A percentile compares a stretch with the other conserved stretches of the same genome.
Evolutionary conservation across 2,888 invertebrate species (phyloP).

Genomic region (Drosophila anomalata): DNA sequence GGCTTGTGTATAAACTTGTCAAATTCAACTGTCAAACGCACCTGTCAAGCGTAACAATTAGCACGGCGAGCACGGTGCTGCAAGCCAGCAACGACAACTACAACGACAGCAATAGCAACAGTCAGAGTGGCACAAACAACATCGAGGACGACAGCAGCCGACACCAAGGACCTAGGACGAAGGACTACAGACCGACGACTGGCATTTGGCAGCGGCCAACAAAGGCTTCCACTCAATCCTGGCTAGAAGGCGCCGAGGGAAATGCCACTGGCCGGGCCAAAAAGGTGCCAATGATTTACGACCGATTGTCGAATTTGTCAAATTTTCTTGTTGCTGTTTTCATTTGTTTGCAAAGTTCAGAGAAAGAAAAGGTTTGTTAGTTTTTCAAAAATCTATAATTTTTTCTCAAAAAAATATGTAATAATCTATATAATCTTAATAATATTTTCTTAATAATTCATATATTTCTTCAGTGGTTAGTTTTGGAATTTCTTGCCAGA

Average conservation of each 20-base stretch:
- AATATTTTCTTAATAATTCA: background rate
- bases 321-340: constrained; percentile 48
- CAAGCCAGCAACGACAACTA: constrained; percentile 33
- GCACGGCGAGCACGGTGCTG: constrained; percentile 53
- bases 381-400: background rate
- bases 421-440: background rate
- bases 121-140: constrained; percentile 3
- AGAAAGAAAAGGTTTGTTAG: background rate
- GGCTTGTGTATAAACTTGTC: constrained; percentile 67
- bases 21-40: constrained; percentile 78
- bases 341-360: background rate
- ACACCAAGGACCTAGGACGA: constrained; percentile 1
- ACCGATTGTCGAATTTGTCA: constrained; percentile 71
- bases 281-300: constrained; percentile 68
- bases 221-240: constrained; percentile 40
- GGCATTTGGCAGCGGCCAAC: constrained; percentile 44
- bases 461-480: background rate
- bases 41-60: constrained; percentile 77
- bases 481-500: background rate
- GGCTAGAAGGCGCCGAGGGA: constrained; percentile 24
- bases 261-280: constrained; percentile 30
- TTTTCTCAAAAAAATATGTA: no score
- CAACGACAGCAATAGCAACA: constrained; percentile 45
- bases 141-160: constrained; percentile 12
- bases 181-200: constrained; percentile 16